Conservation (phyloP, 1,140 invertebrate genomes). For the Drosophila pseudoobscura region DNA sequence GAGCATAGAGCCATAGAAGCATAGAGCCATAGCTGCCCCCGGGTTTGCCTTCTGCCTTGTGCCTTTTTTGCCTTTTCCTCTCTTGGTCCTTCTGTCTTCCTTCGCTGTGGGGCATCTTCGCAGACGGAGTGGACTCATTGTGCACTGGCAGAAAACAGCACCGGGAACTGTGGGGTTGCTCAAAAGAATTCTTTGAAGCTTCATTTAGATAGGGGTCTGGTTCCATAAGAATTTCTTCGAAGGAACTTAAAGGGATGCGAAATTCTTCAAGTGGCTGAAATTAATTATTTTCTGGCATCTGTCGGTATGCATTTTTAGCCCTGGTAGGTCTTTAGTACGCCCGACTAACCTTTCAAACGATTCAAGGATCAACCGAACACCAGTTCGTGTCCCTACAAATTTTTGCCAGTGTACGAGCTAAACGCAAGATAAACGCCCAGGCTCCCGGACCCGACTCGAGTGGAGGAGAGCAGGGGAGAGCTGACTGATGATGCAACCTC, state of each 20-base stretch:
- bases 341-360: too few relatives aligned
- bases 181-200: too few relatives aligned
- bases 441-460: constrained; percentile 14
- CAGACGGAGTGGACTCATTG: constrained; percentile 9
- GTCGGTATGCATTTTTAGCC: too few relatives aligned
- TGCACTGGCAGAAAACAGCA: constrained; percentile 9
- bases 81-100: constrained; percentile 5
- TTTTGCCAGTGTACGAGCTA: constrained; percentile 21
- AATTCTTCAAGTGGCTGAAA: too few relatives aligned
- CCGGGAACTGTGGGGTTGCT: too few relatives aligned
- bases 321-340: too few relatives aligned
- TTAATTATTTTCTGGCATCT: too few relatives aligned
- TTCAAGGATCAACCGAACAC: too few relatives aligned
- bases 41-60: constrained; percentile 17
- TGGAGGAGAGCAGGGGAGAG: constrained; percentile 9
- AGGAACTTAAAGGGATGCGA: too few relatives aligned
- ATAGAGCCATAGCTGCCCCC: background rate
- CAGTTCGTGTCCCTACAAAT: too few relatives aligned
- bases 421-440: constrained; percentile 72
- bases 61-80: constrained; percentile 7
- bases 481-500: constrained; percentile 2
- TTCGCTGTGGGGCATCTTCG: constrained; percentile 21
- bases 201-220: too few relatives aligned
- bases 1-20: constrained; percentile 14
- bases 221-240: too few relatives aligned